A percentile compares a stretch with the other conserved stretches of the same genome.
Conservation (phyloP, 1,140 invertebrate species). For the Leptestheria dahalacensis region DNA sequence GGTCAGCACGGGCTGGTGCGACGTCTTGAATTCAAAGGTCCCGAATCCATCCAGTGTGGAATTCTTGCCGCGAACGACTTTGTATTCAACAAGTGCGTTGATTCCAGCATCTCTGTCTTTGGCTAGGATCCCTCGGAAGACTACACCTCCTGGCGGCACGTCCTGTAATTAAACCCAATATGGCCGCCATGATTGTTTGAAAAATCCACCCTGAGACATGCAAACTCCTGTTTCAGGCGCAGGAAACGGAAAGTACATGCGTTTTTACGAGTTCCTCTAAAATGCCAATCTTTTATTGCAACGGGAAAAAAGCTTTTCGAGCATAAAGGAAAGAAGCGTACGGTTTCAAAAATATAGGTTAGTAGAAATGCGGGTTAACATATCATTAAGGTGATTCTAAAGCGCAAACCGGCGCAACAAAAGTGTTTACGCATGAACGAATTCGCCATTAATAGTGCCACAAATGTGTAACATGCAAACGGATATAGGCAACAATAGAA, state of each 20-base stretch:
- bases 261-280: too few relatives aligned
- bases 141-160: conserved; percentile 68
- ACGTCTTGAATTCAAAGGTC: conserved; percentile 67
- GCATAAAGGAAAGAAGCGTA: neutral
- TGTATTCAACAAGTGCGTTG: conserved; percentile 70
- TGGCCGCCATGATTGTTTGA: neutral
- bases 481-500: neutral
- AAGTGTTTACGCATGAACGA: neutral
- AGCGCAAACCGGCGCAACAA: neutral
- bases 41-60: conserved; percentile 57
- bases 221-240: too few relatives aligned
- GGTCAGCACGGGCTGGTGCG: conserved; percentile 76
- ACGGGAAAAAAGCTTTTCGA: too few relatives aligned
- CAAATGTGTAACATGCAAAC: neutral
- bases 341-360: neutral
- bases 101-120: conserved; percentile 69
- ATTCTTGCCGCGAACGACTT: conserved; percentile 31
- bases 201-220: too few relatives aligned
- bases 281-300: too few relatives aligned
- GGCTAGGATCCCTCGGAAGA: conserved; percentile 69
- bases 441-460: neutral
- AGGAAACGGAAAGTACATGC: too few relatives aligned
- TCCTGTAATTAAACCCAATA: conserved; percentile 38
- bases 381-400: neutral
- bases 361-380: neutral